Evolutionary conservation across 2,797 vertebrate genomes (phyloP), one percentile per base, ranked within the genome.

Genomic region (Gymnopithys bicolor): DNA sequence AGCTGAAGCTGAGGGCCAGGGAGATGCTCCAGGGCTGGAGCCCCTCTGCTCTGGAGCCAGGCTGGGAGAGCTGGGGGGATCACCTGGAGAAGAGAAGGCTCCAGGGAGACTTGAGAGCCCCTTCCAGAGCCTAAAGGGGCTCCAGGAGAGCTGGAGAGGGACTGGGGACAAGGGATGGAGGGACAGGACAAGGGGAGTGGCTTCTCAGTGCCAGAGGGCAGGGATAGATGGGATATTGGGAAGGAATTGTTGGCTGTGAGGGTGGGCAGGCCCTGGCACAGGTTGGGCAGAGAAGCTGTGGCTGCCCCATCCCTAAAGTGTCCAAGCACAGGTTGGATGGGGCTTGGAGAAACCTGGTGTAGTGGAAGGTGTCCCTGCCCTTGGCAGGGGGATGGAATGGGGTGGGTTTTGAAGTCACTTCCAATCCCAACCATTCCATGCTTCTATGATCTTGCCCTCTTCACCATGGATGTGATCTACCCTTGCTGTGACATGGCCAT

Each of bases 341-440:
- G 39, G 39, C 39, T 41, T 41, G 39, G 39, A 41, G 39, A 14
- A 41, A 14, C 39, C 39, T 41, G 39, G 14, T 18, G 14, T 23
- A 2, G 16, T 25, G 71, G 35, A 5, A 76, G 46, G 46, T 21
- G 56, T 37, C 33, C 41, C 69, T 71, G 68, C 33, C 39, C 24
- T 27, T 19, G 51, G 37, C 39, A 33, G 33, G 33, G 19, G 15
- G 9, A 33, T 60, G 58, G 25, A 4, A 11, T 18, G 7, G 21
- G 27, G 13, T 45, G 43, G 3, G 0, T 1, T n/a, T 53, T 30
- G 27, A 9, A 23, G 10, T 39, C 12, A 6, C 16, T 60, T 3
- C 16, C 19, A 25, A 53, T n/a, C 41, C 71, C n/a, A 60, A 24
- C 10, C 37, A 25, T 10, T 35, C 62, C 56, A 6, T 1, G 7